Conservation (phyloP, 2,888 invertebrate species). For the Andrena flavipes region DNA sequence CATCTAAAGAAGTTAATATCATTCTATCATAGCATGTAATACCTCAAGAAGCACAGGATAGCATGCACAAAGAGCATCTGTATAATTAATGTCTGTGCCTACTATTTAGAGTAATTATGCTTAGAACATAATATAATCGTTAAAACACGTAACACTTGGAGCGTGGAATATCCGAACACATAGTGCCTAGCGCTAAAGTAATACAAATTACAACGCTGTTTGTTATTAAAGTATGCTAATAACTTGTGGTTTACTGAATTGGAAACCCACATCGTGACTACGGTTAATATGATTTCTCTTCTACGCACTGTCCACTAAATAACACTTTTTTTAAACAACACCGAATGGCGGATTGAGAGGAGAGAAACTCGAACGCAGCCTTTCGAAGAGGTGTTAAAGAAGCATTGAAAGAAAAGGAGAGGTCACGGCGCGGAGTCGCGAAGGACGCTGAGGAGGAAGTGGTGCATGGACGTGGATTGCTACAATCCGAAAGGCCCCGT, state of each 20-base stretch:
- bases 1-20: not conserved
- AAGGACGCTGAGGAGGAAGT: conserved; percentile 45
- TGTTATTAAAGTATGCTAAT: not conserved
- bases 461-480: conserved; percentile 21
- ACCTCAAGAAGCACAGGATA: conserved; percentile 1
- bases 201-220: not conserved
- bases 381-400: not conserved
- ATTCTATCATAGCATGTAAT: not conserved
- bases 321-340: no score
- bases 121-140: not conserved
- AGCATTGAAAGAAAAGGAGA: not conserved
- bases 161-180: not conserved
- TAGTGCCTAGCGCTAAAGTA: not conserved
- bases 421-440: not conserved
- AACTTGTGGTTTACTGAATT: no score
- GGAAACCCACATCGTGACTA: no score
- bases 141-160: not conserved
- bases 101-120: conserved; percentile 1
- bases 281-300: no score
- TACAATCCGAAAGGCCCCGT: conserved; percentile 15
- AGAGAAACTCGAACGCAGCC: not conserved
- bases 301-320: no score
- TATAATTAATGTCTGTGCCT: not conserved
- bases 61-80: not conserved
- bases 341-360: not conserved